Evolutionary conservation across 1,140 invertebrate genomes (phyloP).

Genomic region (Mizuhopecten yessoensis): DNA sequence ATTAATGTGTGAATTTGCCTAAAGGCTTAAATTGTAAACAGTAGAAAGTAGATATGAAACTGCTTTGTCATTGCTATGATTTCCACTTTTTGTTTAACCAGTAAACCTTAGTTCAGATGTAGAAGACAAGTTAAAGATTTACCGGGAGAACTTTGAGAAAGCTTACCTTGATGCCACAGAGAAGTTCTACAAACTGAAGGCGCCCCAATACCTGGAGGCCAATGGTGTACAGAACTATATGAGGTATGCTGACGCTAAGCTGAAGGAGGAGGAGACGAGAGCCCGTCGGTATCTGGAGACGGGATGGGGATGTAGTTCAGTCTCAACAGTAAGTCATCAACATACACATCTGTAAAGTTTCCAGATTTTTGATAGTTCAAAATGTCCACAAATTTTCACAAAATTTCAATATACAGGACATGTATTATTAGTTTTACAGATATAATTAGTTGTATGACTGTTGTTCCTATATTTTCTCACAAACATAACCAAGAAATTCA

Average conservation of each 20-base stretch:
- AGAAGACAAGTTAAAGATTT: conserved; percentile 96
- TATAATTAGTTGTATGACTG: too few relatives aligned
- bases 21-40: background rate
- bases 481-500: too few relatives aligned
- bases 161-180: conserved; percentile 97
- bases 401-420: too few relatives aligned
- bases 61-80: conserved; percentile 37
- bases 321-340: conserved; percentile 84
- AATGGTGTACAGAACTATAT: conserved; percentile 99
- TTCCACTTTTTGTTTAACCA: conserved; percentile 84
- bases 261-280: conserved; percentile 97
- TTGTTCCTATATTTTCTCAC: too few relatives aligned
- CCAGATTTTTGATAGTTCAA: too few relatives aligned
- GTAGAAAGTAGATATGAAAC: too few relatives aligned
- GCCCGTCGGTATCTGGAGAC: conserved; percentile 97
- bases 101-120: conserved; percentile 98
- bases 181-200: conserved; percentile 96
- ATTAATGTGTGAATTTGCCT: background rate
- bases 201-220: conserved; percentile 92
- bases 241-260: conserved; percentile 96
- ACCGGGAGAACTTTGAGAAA: conserved; percentile 98
- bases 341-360: too few relatives aligned
- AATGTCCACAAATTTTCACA: too few relatives aligned
- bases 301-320: conserved; percentile 89
- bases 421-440: too few relatives aligned